A percentile compares a stretch with the other conserved stretches of the same genome.
phyloP scores from a whole-genome alignment of 2,888 invertebrate genomes.

The Andrena bucephala region DNA sequence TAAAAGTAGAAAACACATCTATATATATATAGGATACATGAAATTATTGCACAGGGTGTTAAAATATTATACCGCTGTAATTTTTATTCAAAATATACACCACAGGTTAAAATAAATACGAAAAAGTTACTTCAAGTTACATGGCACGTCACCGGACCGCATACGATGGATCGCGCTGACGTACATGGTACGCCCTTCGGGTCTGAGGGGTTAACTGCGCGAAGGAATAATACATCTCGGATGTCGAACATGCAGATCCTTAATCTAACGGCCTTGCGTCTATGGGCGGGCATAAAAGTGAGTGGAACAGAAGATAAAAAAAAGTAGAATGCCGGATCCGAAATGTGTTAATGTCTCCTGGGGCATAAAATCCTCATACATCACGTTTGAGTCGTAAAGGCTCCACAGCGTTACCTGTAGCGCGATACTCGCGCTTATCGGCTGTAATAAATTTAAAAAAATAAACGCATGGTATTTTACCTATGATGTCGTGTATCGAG shows the following conservation, averaged over 20 bases:
- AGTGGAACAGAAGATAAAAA: constrained; percentile 22
- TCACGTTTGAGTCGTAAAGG: constrained; percentile 9
- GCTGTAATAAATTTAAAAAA: background rate
- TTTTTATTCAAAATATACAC: too few relatives aligned
- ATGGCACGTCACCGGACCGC: too few relatives aligned
- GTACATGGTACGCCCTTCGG: too few relatives aligned
- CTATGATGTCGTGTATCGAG: background rate
- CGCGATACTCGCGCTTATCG: background rate
- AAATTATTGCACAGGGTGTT: too few relatives aligned
- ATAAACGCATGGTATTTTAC: background rate
- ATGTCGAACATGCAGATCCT: constrained; percentile 21
- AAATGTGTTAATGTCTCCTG: constrained; percentile 29
- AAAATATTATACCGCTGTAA: too few relatives aligned
- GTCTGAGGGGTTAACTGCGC: background rate
- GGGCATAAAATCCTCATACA: constrained; percentile 36
- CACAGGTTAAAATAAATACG: too few relatives aligned
- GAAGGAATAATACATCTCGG: background rate
- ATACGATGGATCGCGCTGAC: too few relatives aligned
- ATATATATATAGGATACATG: too few relatives aligned
- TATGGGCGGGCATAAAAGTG: constrained; percentile 30
- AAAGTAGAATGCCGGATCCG: constrained; percentile 35
- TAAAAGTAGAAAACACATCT: too few relatives aligned
- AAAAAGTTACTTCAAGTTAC: too few relatives aligned
- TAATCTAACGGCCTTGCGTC: constrained; percentile 32
- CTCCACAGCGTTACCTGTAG: background rate